Evolutionary conservation across 2,888 invertebrate species (phyloP).

Genomic region (Harmothoe impar): DNA sequence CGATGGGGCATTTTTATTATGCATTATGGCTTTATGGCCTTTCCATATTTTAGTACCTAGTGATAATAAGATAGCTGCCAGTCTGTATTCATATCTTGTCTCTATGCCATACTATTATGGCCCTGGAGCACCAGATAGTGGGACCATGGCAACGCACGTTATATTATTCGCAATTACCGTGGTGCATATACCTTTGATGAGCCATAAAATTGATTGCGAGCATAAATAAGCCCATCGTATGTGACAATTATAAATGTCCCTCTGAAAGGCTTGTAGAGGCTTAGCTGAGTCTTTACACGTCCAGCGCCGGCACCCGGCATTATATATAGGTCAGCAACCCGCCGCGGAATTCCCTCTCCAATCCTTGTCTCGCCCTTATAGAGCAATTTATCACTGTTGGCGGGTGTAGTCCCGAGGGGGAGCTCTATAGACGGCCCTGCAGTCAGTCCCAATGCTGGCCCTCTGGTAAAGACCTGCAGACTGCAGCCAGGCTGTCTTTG

Average conservation of each 20-base stretch:
- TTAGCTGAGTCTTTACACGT: no score
- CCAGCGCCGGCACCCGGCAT: background rate
- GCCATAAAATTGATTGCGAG: background rate
- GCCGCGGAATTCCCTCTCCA: background rate
- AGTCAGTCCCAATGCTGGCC: background rate
- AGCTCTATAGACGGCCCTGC: conserved; percentile 16
- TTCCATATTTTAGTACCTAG: background rate
- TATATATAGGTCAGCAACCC: background rate
- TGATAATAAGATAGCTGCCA: background rate
- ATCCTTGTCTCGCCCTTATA: background rate
- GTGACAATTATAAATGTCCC: background rate
- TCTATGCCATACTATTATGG: background rate
- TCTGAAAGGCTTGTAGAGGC: background rate
- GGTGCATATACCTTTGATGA: background rate
- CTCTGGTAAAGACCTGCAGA: background rate
- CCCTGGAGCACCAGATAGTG: no score
- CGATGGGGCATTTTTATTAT: conserved; percentile 8
- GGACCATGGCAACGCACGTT: no score
- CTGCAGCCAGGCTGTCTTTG: background rate
- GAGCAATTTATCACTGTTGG: background rate
- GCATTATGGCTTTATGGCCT: background rate
- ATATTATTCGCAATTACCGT: background rate
- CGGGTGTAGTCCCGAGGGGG: background rate
- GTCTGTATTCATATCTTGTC: background rate
- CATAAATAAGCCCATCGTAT: background rate